A percentile compares a stretch with the other conserved stretches of the same genome.
These are phyloP conservation scores for Sebastes variabilis DNA, from an alignment of 2,797 vertebrate species.

Conservation along the genomic window DNA sequence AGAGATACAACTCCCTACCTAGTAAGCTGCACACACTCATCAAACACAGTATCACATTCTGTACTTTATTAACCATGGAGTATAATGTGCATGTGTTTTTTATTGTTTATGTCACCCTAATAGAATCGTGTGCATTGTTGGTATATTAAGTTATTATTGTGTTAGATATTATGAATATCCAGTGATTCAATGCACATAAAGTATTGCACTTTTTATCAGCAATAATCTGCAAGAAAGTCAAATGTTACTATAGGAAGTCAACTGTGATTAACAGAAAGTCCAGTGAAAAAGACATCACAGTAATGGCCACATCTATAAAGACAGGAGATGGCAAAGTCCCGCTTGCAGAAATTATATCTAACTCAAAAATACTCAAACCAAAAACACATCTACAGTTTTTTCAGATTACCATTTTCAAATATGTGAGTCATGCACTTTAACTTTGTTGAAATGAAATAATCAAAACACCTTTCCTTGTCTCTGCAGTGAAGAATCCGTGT, in stretches of 20 bases:
- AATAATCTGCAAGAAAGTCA: not conserved
- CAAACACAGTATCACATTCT: not conserved
- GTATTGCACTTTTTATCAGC: not conserved
- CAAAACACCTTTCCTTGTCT: not conserved
- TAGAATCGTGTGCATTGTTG: not conserved
- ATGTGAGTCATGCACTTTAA: not conserved
- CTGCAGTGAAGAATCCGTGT: constrained; percentile 77
- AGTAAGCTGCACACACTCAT: constrained; percentile 59
- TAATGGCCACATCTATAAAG: not conserved
- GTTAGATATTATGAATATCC: not conserved
- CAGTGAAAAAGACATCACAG: not conserved
- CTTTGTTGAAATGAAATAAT: not conserved
- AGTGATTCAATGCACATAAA: not conserved
- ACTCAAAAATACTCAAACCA: not conserved
- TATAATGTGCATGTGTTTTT: not conserved
- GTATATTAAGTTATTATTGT: not conserved
- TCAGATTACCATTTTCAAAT: not conserved
- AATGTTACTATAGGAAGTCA: not conserved
- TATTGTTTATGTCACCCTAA: not conserved
- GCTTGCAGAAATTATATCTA: not conserved
- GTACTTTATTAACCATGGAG: not conserved
- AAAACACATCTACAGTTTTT: not conserved
- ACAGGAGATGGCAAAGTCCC: not conserved
- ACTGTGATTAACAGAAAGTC: not conserved
- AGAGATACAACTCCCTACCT: constrained; percentile 85